Conservation (phyloP, 2,113 vertebrate genomes). For the Ardeotis arabs region DNA sequence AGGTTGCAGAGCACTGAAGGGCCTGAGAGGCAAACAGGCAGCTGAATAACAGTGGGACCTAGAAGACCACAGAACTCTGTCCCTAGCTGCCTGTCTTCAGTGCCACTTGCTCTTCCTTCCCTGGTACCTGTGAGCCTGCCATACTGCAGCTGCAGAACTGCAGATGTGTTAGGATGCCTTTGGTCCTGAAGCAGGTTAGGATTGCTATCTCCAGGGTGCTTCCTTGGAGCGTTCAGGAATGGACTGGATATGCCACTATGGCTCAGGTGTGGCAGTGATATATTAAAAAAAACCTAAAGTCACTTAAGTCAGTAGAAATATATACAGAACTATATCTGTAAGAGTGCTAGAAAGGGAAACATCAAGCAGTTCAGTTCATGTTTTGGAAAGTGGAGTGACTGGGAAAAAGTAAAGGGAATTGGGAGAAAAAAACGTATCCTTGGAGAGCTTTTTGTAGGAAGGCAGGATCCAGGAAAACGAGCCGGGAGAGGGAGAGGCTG, state of each 20-base stretch:
- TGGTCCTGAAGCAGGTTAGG: neutral
- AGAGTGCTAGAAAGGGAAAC: neutral
- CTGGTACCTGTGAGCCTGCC: accelerated
- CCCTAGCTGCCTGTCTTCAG: neutral
- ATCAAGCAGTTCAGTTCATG: neutral
- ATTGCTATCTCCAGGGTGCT: neutral
- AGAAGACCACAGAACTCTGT: neutral
- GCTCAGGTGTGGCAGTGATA: neutral
- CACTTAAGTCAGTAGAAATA: neutral
- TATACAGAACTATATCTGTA: neutral
- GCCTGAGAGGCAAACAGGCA: neutral
- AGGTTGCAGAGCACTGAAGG: neutral
- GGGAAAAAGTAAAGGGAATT: neutral
- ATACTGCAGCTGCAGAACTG: neutral
- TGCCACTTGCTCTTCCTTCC: neutral
- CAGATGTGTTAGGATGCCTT: neutral
- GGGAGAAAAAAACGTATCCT: neutral
- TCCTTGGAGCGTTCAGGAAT: neutral
- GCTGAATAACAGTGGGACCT: too few relatives aligned
- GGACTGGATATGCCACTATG: neutral
- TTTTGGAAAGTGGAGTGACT: neutral
- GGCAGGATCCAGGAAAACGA: neutral
- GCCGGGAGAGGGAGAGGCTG: neutral
- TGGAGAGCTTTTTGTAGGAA: neutral
- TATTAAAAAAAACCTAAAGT: neutral